phyloP scores from a whole-genome alignment of 2,888 invertebrate species.

The Rapana venosa region DNA sequence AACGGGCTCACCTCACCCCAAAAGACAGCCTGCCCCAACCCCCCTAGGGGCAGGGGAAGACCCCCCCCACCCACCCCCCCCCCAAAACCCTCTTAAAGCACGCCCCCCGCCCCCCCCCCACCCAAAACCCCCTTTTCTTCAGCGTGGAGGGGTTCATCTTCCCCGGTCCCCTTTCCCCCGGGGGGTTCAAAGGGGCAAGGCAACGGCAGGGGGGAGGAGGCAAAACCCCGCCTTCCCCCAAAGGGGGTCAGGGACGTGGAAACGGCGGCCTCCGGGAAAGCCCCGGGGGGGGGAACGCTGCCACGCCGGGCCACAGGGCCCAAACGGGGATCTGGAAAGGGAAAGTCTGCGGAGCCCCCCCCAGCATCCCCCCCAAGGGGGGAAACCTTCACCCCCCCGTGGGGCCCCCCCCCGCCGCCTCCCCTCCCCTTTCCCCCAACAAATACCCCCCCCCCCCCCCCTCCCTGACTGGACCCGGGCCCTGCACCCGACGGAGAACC shows the following conservation, averaged over 20 bases:
- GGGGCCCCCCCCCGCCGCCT: not conserved
- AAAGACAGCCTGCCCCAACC: slow-evolving; percentile 33
- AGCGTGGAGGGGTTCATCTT: slow-evolving; percentile 52
- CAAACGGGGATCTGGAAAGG: slow-evolving; percentile 49
- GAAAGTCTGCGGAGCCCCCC: slow-evolving; percentile 48
- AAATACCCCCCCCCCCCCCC: not conserved
- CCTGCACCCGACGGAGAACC: too few species aligned
- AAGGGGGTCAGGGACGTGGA: not conserved
- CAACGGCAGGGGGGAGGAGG: not conserved
- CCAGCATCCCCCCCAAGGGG: slow-evolving; percentile 54
- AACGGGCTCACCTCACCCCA: not conserved
- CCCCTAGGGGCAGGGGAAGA: slow-evolving; percentile 2
- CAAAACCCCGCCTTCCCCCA: not conserved
- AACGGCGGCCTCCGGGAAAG: slow-evolving; percentile 1
- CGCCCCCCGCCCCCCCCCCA: not conserved
- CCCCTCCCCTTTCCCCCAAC: not conserved
- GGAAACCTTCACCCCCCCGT: slow-evolving; percentile 45
- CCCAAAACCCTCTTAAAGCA: too few species aligned
- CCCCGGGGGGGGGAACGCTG: slow-evolving; percentile 41
- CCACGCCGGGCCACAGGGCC: slow-evolving; percentile 57
- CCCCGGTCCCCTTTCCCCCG: slow-evolving; percentile 44
- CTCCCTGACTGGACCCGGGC: not conserved
- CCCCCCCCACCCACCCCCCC: not conserved
- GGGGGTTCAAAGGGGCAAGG: not conserved
- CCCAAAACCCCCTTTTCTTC: slow-evolving; percentile 40